Evolutionary conservation across 2,797 vertebrate genomes (phyloP).

Genomic region (Enteromius thamalakanensis): DNA sequence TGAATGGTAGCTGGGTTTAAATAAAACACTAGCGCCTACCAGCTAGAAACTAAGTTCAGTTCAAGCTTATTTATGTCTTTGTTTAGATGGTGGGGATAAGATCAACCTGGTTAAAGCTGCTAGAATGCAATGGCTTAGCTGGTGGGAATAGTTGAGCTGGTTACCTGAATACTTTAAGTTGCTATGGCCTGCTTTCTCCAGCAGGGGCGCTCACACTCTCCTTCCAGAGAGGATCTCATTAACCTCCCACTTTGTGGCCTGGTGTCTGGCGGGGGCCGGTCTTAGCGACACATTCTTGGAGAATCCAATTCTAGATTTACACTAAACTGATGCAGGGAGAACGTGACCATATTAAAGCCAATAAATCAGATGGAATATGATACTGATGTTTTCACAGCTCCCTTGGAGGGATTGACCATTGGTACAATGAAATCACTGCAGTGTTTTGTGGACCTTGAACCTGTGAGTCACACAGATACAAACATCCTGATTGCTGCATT

Average conservation of each 20-base stretch:
- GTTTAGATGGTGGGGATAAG: neutral
- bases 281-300: conserved; percentile 32
- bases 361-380: conserved; percentile 40
- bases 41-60: neutral
- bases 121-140: neutral
- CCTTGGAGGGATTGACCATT: conserved; percentile 12
- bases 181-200: neutral
- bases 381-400: conserved; percentile 17
- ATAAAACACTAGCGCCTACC: too few species aligned
- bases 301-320: neutral
- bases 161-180: conserved; percentile 1
- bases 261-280: neutral
- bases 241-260: conserved; percentile 15
- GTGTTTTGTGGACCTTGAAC: conserved; percentile 33
- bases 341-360: conserved; percentile 9
- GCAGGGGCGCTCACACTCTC: neutral
- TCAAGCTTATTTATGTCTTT: neutral
- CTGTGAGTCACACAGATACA: conserved; percentile 28
- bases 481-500: conserved; percentile 33
- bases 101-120: neutral
- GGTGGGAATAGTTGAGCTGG: neutral
- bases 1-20: neutral
- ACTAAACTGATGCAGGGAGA: conserved; percentile 12
- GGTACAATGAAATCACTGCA: conserved; percentile 42
- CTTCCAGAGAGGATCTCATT: neutral